Base-by-base conservation (phyloP, 2,113 vertebrate species). In the Cairina moschata region DNA sequence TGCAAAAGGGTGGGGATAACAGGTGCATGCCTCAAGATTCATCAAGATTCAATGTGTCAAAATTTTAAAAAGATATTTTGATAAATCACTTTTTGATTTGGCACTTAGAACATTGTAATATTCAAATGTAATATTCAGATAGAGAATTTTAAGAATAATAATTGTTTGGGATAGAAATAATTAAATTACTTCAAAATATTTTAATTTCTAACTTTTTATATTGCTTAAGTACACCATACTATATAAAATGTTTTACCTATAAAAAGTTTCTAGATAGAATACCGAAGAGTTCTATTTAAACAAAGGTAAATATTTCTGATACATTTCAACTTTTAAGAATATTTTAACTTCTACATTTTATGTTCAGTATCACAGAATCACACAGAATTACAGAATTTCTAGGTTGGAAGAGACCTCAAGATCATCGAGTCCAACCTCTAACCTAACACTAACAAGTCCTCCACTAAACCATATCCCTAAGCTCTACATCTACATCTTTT, bases 101-200 rank as follows among this genome's bases (percentile, higher is more conserved):
- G 6, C 17, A 66, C 9, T 79, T 67, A 9, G 4, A 67, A 52
- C 2, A n/a, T 21, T 11, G 28, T 31, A 54, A 63, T 77, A 68
- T 59, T 54, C 2, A 76, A 72, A 63, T 32, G 3, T 12, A 76
- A 58, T 25, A 1, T 58, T 92, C 62, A 25, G 32, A 7, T 16
- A 60, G 54, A 42, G 1, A 32, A 52, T 34, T 71, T 91, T 83
- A 26, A 26, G 65, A 78, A 69, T 38, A 38, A 44, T 75, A 66
- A 1, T 56, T 34, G 2, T 17, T 26, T 48, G 6, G 44, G 32
- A 85, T 38, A 67, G 34, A 68, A 66, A 34, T 0, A 0, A 7
- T 38, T n/a, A 71, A n/a, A 29, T 18, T 1, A 71, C 55, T 56
- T 87, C 0, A 11, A 72, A 84, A 66, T 44, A 10, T 7, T 38